Evolutionary conservation across 1,140 invertebrate species (phyloP), one percentile per base, ranked within the genome.

Genomic region (Mya arenaria): DNA sequence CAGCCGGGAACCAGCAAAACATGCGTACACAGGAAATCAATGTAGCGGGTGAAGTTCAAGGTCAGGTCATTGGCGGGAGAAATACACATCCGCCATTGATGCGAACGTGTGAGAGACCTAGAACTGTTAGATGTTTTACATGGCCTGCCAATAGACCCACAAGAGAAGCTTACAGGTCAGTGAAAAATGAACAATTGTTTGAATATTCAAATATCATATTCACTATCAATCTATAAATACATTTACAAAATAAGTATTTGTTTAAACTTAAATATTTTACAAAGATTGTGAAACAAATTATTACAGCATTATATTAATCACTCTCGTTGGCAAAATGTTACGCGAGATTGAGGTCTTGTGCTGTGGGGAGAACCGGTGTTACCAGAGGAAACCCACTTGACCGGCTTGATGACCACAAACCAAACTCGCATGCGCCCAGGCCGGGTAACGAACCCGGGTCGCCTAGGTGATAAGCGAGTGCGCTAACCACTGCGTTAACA

Each of bases 81-180:
- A 52, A 2, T 2, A 17, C 48, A 23, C 32, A 55, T 56, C 23
- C 10, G 19, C 32, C 34, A 10, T 10, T 52, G 23, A n/a, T 72
- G 30, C n/a, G 39, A 52, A 52, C 28, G 41, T 75, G 73, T 23
- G 25, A 34, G 8, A 10, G 55, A 3, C 73, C 73, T 1, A 62
- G 73, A 30, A 48, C 73, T 13, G 30, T 75, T 5, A 37, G 73
- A 30, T 75, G 73, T 34, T 75, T 25, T 63, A 37, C 34, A n/a
- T 75, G 73, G 73, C 58, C 73, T 25, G 30, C 25, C 15, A 48
- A 63, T 63, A 36, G 39, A 41, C 41, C 62, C 13, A 15, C 28
- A 8, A 13, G 55, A 25, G 58, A 39, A n/a, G 73, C 73, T 63
- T 75, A 62, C 41, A 75, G 55, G 39, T 75, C 41, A 44, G 73